Conservation (phyloP, 2,113 vertebrate genomes). For the Apeltes quadracus region DNA sequence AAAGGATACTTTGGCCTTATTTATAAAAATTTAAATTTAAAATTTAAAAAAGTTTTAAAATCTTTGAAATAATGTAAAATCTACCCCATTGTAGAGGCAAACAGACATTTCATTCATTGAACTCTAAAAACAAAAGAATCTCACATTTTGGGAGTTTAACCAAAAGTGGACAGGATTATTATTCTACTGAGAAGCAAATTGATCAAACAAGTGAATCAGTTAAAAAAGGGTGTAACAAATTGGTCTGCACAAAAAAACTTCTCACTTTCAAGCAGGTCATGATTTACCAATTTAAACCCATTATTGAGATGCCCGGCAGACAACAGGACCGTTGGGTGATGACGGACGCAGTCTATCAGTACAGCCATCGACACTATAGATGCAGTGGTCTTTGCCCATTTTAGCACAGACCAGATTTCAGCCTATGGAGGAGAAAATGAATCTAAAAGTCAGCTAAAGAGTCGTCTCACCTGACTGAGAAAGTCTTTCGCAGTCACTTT, state of each 20-base stretch:
- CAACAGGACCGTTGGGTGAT: background rate
- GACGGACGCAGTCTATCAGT: background rate
- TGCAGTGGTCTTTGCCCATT: background rate
- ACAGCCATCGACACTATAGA: background rate
- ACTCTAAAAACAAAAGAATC: background rate
- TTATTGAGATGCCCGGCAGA: background rate
- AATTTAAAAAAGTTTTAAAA: background rate
- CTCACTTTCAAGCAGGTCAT: background rate
- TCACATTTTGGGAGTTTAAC: background rate
- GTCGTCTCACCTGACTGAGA: slow-evolving; percentile 12
- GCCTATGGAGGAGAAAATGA: slow-evolving; percentile 4
- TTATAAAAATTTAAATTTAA: no score
- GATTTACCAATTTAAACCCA: background rate
- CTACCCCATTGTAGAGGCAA: background rate
- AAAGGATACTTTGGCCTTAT: no score
- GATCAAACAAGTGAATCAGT: background rate
- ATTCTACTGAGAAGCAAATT: background rate
- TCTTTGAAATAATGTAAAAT: background rate
- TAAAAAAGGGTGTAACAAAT: background rate
- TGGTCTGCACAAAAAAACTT: background rate
- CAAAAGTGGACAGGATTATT: background rate
- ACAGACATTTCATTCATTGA: background rate
- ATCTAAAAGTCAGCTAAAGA: slow-evolving; percentile 4
- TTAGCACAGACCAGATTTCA: background rate
- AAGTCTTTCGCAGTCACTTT: slow-evolving; percentile 32